Conservation (phyloP, 2,888 invertebrate species). For the Campopleginae sp. region DNA sequence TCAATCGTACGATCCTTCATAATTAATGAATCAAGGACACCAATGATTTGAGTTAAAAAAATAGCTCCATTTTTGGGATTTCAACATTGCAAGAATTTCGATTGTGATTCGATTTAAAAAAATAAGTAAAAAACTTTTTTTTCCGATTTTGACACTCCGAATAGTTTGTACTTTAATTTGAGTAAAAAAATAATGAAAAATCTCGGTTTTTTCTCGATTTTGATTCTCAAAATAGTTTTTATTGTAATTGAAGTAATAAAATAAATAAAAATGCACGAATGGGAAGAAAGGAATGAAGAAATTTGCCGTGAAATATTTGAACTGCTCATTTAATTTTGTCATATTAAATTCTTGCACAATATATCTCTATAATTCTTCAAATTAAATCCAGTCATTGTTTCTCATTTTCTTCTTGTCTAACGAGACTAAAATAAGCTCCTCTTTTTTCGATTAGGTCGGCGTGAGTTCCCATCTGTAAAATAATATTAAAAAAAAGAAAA, state of each 20-base stretch:
- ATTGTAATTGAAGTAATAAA: too few relatives aligned
- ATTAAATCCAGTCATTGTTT: constrained; percentile 70
- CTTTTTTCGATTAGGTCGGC: constrained; percentile 90
- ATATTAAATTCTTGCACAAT: constrained; percentile 45
- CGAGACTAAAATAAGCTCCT: constrained; percentile 94
- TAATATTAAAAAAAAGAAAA: constrained; percentile 68
- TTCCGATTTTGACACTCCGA: too few relatives aligned
- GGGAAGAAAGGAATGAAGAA: background rate
- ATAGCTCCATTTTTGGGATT: too few relatives aligned
- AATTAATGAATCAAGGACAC: too few relatives aligned
- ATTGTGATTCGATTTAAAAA: too few relatives aligned
- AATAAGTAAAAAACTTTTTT: too few relatives aligned
- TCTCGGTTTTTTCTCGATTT: background rate
- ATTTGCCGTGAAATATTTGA: background rate
- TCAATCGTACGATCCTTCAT: too few relatives aligned
- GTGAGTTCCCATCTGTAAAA: constrained; percentile 91
- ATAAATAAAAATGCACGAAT: background rate
- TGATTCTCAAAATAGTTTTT: too few relatives aligned
- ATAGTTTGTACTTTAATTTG: too few relatives aligned
- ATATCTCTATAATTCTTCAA: constrained; percentile 48
- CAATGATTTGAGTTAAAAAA: too few relatives aligned
- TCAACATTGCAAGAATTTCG: too few relatives aligned
- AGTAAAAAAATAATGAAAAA: too few relatives aligned
- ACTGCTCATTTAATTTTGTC: constrained; percentile 31
- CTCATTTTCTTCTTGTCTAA: constrained; percentile 90